Evolutionary conservation across 2,888 invertebrate genomes (phyloP).

Genomic region (Onchidella celtica): DNA sequence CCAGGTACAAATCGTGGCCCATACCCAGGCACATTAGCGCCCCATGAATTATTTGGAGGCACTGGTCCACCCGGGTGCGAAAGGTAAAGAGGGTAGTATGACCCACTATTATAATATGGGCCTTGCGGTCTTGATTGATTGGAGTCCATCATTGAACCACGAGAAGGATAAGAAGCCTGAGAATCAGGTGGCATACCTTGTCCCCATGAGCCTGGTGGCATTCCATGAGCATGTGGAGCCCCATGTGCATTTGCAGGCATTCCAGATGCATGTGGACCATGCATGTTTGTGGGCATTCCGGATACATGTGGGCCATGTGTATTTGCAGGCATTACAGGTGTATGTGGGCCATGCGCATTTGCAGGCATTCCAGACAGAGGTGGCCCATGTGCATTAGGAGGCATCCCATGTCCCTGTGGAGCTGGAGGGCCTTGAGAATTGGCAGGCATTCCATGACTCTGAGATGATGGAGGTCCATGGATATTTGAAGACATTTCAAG

Average conservation of each 20-base stretch:
- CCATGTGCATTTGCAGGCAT: background rate
- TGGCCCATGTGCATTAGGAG: slow-evolving; percentile 9
- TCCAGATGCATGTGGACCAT: no score
- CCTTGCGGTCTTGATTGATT: background rate
- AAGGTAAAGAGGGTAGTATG: slow-evolving; percentile 26
- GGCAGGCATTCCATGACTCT: no score
- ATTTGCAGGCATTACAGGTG: background rate
- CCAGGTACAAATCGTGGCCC: slow-evolving; percentile 20
- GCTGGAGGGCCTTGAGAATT: background rate
- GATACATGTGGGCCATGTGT: background rate
- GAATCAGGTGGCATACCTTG: background rate
- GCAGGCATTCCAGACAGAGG: no score
- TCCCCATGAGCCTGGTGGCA: background rate
- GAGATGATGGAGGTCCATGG: no score
- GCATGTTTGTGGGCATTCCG: no score
- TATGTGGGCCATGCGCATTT: no score
- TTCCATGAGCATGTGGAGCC: background rate
- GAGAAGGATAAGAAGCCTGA: no score
- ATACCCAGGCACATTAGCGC: slow-evolving; percentile 11
- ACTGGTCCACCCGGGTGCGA: slow-evolving; percentile 30
- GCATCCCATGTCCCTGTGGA: background rate
- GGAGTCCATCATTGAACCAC: background rate
- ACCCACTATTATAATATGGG: slow-evolving; percentile 25
- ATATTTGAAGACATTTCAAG: no score
- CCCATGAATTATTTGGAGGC: slow-evolving; percentile 14